Evolutionary conservation across 2,888 invertebrate genomes (phyloP).

Genomic region (Actias luna): DNA sequence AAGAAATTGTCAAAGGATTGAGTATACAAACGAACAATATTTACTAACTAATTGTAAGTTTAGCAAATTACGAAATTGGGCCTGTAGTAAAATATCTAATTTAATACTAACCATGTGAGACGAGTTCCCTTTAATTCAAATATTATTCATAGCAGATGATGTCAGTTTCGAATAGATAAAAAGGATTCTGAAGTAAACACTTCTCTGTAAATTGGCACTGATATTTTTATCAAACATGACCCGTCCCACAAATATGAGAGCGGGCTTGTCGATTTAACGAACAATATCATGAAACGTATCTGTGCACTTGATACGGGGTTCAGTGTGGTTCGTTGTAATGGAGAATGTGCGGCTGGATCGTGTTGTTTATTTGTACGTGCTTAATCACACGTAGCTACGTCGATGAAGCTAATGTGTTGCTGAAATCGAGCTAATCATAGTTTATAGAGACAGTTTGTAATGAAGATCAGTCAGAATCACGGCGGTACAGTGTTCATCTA

Average conservation of each 20-base stretch:
- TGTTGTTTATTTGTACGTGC: background rate
- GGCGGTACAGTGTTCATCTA: background rate
- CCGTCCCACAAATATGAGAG: background rate
- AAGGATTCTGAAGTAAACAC: background rate
- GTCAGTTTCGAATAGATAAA: background rate
- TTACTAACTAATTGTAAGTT: background rate
- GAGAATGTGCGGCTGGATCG: background rate
- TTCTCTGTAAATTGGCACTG: background rate
- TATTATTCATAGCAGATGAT: background rate
- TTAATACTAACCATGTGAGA: no score
- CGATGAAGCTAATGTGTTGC: background rate
- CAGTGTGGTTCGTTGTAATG: background rate
- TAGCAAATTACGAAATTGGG: background rate
- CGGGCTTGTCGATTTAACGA: background rate
- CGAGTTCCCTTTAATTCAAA: background rate
- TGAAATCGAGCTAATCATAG: background rate
- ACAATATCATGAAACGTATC: background rate
- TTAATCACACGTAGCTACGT: slow-evolving; percentile 3
- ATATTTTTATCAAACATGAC: slow-evolving; percentile 3
- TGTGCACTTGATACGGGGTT: background rate
- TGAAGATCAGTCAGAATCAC: background rate
- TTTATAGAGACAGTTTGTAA: background rate
- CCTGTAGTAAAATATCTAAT: background rate
- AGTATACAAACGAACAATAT: no score
- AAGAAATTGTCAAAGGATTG: no score